Evolutionary conservation across 2,797 vertebrate genomes (phyloP).

Genomic region (Merluccius polli): DNA sequence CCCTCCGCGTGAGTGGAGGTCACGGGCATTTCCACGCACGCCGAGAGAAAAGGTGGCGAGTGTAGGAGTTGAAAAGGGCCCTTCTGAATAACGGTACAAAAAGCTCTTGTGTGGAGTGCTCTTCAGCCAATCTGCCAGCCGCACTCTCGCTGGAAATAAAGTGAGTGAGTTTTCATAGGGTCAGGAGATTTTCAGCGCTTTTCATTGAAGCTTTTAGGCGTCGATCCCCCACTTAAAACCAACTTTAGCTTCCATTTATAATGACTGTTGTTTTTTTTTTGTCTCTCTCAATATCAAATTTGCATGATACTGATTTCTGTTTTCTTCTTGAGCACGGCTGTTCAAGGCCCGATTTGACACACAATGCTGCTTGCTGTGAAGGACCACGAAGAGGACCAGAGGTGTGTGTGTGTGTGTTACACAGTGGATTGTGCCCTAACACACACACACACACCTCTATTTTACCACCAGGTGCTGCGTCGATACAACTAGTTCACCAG

Average conservation of each 20-base stretch:
- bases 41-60: constrained; percentile 54
- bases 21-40: constrained; percentile 59
- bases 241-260: constrained; percentile 58
- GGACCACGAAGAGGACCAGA: no score
- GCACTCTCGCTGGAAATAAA: constrained; percentile 58
- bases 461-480: no score
- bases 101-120: constrained; percentile 71
- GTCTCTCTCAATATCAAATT: background rate
- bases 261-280: constrained; percentile 2
- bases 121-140: constrained; percentile 62
- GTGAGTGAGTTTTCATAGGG: constrained; percentile 49
- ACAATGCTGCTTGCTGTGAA: no score
- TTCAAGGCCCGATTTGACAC: no score
- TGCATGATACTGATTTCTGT: background rate
- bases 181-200: constrained; percentile 53
- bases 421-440: no score
- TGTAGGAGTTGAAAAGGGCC: constrained; percentile 67
- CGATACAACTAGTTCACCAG: no score
- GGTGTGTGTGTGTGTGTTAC: no score
- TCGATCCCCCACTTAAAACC: constrained; percentile 61
- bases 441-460: no score
- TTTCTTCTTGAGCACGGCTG: no score
- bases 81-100: constrained; percentile 69
- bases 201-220: constrained; percentile 61
- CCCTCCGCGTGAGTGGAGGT: constrained; percentile 69